Percentiles rank a stretch among this genome's conserved stretches.
phyloP scores from a whole-genome alignment of 2,888 invertebrate species.

The Hanleya hanleyi region DNA sequence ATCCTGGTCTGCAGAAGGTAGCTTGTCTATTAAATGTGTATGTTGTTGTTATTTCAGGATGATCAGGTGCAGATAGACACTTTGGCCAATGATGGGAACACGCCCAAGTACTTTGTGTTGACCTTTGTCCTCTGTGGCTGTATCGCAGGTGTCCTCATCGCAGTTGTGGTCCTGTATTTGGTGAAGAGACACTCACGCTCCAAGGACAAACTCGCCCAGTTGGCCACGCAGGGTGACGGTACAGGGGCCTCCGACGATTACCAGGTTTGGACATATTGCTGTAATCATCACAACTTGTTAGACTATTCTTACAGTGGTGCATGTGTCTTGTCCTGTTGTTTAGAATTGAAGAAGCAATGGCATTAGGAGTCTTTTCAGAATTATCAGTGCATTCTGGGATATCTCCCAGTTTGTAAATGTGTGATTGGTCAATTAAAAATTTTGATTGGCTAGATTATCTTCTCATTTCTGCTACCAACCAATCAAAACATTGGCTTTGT shows the following conservation, averaged over 20 bases:
- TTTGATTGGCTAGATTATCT: no score
- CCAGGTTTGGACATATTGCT: no score
- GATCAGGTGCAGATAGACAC: neutral
- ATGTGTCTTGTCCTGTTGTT: no score
- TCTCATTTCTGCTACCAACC: no score
- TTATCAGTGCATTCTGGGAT: no score
- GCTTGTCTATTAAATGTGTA: neutral
- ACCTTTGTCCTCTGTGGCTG: constrained; percentile 80
- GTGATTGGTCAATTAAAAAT: no score
- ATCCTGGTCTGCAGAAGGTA: neutral
- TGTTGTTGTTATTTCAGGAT: neutral
- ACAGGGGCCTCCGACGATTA: constrained; percentile 91
- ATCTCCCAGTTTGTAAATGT: no score
- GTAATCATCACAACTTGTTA: no score
- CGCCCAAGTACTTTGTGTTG: constrained; percentile 73
- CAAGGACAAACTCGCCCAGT: constrained; percentile 87
- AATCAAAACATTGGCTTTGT: no score
- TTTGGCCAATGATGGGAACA: neutral
- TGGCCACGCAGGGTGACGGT: constrained; percentile 80
- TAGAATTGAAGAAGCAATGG: no score
- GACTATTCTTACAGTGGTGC: no score
- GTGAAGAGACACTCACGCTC: constrained; percentile 85
- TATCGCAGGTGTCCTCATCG: constrained; percentile 79
- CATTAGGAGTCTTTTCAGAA: no score
- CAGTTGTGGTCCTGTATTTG: constrained; percentile 80